These are phyloP conservation scores for Carcina quercana DNA, from an alignment of 2,888 invertebrate genomes.

Conservation along the genomic window DNA sequence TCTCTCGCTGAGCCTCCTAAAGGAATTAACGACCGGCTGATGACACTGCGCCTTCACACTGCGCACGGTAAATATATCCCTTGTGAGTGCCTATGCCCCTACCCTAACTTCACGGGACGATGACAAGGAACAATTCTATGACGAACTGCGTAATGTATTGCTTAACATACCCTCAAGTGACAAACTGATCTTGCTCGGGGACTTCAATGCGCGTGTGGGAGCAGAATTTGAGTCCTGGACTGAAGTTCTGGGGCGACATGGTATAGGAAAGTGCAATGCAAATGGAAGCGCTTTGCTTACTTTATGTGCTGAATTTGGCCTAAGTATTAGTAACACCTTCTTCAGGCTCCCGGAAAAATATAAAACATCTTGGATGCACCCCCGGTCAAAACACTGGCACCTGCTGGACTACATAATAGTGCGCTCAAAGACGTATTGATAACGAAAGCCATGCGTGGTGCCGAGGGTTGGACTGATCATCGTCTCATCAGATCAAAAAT, in stretches of 20 bases:
- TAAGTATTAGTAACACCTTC: constrained; percentile 9
- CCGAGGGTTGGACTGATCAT: background rate
- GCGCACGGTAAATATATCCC: constrained; percentile 15
- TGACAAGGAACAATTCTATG: constrained; percentile 4
- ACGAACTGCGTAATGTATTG: background rate
- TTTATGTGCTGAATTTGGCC: constrained; percentile 13
- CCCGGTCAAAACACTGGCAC: constrained; percentile 20
- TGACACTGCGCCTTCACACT: constrained; percentile 14
- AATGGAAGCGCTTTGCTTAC: constrained; percentile 9
- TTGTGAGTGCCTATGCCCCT: constrained; percentile 24
- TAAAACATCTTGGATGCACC: constrained; percentile 20
- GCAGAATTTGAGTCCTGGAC: constrained; percentile 14
- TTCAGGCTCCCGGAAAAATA: constrained; percentile 13
- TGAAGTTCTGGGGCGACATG: constrained; percentile 13
- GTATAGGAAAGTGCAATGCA: constrained; percentile 14
- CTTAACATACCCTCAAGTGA: constrained; percentile 4
- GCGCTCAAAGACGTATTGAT: constrained; percentile 3
- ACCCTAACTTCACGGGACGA: constrained; percentile 10
- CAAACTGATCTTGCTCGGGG: constrained; percentile 12
- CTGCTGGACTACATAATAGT: constrained; percentile 17
- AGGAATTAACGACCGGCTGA: constrained; percentile 13
- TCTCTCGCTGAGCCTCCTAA: constrained; percentile 6
- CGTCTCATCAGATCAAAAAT: background rate
- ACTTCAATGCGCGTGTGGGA: constrained; percentile 17
- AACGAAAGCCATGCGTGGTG: background rate